Evolutionary conservation across 2,797 vertebrate genomes (phyloP), one percentile per base, ranked within the genome.

Genomic region (Nasua narica): DNA sequence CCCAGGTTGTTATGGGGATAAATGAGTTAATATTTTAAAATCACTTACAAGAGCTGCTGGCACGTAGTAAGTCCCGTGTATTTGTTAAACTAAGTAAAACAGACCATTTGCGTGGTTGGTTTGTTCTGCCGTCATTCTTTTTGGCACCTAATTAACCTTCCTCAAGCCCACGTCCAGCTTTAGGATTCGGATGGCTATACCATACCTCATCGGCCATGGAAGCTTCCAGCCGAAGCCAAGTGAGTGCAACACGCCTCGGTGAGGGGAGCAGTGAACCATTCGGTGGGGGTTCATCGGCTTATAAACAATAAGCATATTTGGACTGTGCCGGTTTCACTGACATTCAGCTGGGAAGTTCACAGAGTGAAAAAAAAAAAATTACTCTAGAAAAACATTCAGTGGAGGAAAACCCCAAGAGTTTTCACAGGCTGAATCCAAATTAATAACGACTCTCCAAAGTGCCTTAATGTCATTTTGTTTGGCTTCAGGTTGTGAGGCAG

Each of bases 361-460:
- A 12, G 95, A 74, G 5, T 10, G n/a, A n/a, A n/a, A 15, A 3
- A 5, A 23, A 54, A 67, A 25, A 5, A 96, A 1, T 84, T 14
- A 7, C 48, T 48, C 37, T 81, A 90, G 52, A 65, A 91, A 92
- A 94, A n/a, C 43, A 87, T 7, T 3, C 37, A 79, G 9, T 18
- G 9, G 58, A 69, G 56, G 62, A n/a, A 97, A 92, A 83, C 74
- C 50, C 60, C 72, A 78, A 54, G 60, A 65, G 7, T 3, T n/a
- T 95, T 95, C 87, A 85, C 29, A n/a, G 88, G 37, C 58, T 89
- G 46, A 97, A 88, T 74, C 52, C 95, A 92, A 96, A 97, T 94
- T 90, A 58, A 97, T 74, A 89, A 40, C 18, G 25, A 93, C 86
- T 32, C 14, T 95, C 25, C 60, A 94, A 90, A 97, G 96, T 11